A percentile compares a stretch with the other conserved stretches of the same genome.
Evolutionary conservation across 2,888 invertebrate species (phyloP).

Genomic region (Heliconius hortense): DNA sequence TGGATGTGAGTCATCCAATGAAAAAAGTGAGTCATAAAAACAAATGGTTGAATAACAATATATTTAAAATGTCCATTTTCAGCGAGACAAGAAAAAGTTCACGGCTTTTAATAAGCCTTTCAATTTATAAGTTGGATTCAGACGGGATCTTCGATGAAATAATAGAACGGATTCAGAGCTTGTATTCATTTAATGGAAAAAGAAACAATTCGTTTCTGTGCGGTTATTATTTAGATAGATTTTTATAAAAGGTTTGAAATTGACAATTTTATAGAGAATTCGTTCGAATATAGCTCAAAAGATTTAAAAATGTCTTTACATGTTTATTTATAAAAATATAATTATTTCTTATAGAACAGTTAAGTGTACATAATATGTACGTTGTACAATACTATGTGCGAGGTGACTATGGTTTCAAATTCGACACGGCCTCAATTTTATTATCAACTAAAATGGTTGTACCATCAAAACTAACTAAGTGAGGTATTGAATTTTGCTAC

Average conservation of each 20-base stretch:
- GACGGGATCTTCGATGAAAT: slow-evolving; percentile 49
- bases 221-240: neutral
- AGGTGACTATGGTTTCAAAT: neutral
- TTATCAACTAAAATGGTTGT: neutral
- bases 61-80: neutral
- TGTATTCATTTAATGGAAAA: slow-evolving; percentile 52
- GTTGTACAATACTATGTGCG: neutral
- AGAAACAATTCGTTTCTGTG: slow-evolving; percentile 40
- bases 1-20: neutral
- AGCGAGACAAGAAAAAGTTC: neutral
- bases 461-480: neutral
- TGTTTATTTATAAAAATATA: too few species aligned
- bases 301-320: neutral
- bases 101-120: slow-evolving; percentile 39
- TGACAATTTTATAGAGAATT: neutral
- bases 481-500: neutral
- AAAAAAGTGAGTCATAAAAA: too few species aligned
- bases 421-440: neutral
- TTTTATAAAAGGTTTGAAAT: neutral
- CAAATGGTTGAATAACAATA: neutral
- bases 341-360: too few species aligned
- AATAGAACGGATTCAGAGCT: slow-evolving; percentile 48
- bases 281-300: neutral
- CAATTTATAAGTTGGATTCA: slow-evolving; percentile 52
- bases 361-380: too few species aligned